These are phyloP conservation scores for Astyanax mexicanus DNA, from an alignment of 2,797 vertebrate species.

Conservation along the genomic window DNA sequence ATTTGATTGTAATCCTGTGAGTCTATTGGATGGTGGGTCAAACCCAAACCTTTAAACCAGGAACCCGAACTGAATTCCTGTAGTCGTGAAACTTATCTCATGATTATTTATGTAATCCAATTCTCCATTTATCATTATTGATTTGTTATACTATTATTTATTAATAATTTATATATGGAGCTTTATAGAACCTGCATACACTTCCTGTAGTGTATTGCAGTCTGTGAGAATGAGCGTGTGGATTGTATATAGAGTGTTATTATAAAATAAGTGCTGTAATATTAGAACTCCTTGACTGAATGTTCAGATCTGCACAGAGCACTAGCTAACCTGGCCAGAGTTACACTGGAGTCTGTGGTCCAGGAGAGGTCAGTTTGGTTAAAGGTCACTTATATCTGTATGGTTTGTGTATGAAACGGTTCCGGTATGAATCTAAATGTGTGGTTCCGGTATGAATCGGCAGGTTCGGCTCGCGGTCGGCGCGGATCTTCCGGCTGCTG, in stretches of 20 bases:
- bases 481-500: constrained; percentile 89
- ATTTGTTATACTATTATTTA: too few relatives aligned
- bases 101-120: too few relatives aligned
- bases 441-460: not conserved
- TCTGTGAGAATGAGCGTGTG: not conserved
- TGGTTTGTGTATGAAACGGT: too few relatives aligned
- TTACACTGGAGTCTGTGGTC: constrained; percentile 89
- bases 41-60: too few relatives aligned
- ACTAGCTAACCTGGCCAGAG: constrained; percentile 87
- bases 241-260: not conserved
- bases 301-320: constrained; percentile 87
- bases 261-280: too few relatives aligned
- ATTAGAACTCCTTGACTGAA: too few relatives aligned
- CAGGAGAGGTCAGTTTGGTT: constrained; percentile 86
- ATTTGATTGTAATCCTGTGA: too few relatives aligned
- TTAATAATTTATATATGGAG: not conserved
- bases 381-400: not conserved
- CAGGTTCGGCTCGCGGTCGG: constrained; percentile 92
- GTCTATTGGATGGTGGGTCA: too few relatives aligned
- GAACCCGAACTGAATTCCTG: too few relatives aligned
- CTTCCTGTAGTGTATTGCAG: not conserved
- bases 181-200: not conserved
- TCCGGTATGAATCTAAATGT: not conserved
- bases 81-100: too few relatives aligned
- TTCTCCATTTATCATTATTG: too few relatives aligned